phyloP scores from a whole-genome alignment of 2,113 vertebrate genomes.

The Python bivittatus region DNA sequence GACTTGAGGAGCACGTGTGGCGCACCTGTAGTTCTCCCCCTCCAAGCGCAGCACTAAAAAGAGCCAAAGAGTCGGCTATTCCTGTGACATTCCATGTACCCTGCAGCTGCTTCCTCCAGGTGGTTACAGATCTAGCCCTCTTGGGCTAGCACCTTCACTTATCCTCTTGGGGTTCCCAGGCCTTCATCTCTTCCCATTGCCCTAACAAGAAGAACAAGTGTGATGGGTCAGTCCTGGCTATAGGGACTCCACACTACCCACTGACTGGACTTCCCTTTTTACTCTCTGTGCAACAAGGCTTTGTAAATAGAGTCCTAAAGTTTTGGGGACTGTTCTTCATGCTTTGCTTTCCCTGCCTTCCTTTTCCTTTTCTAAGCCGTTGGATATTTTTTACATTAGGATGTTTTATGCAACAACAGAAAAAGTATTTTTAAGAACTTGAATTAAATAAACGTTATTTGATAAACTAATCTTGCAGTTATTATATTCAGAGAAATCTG shows the following conservation, averaged over 20 bases:
- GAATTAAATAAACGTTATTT: conserved; percentile 75
- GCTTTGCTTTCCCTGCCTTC: conserved; percentile 60
- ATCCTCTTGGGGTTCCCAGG: conserved; percentile 80
- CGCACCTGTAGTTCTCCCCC: conserved; percentile 58
- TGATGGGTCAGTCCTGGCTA: conserved; percentile 80
- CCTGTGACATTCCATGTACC: conserved; percentile 86
- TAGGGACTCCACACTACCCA: conserved; percentile 81
- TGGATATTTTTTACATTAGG: conserved; percentile 66
- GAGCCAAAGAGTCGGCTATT: conserved; percentile 80
- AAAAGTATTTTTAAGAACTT: conserved; percentile 73
- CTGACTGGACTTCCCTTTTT: conserved; percentile 87
- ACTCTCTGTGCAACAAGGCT: conserved; percentile 92
- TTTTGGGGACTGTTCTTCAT: conserved; percentile 82
- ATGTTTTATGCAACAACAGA: conserved; percentile 71
- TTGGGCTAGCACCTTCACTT: conserved; percentile 82
- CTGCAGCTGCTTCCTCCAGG: conserved; percentile 78
- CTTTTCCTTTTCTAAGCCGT: conserved; percentile 52
- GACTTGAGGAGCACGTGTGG: conserved; percentile 59
- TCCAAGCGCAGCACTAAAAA: conserved; percentile 68
- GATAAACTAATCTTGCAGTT: conserved; percentile 71
- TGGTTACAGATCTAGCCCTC: conserved; percentile 77
- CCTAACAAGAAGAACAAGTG: conserved; percentile 79
- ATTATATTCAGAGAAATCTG: conserved; percentile 60
- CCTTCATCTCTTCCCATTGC: conserved; percentile 81
- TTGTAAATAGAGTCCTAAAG: conserved; percentile 99